A percentile compares a stretch with the other conserved stretches of the same genome.
Evolutionary conservation across 2,113 vertebrate species (phyloP).

Genomic region (Cathartes aura): DNA sequence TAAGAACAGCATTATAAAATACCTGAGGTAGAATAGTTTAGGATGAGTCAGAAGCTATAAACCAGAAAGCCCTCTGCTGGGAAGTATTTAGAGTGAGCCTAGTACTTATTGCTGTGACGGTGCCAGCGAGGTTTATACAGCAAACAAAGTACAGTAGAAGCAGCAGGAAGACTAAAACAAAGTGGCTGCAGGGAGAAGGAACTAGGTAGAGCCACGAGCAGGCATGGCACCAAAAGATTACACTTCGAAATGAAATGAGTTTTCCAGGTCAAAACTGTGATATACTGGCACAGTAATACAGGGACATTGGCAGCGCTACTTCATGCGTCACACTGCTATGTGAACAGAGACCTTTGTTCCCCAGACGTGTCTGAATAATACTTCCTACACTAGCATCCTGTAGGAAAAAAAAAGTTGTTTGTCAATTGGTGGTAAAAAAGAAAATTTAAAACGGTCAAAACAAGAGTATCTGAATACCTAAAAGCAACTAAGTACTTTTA

Average conservation of each 20-base stretch:
- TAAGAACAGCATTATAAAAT: not conserved
- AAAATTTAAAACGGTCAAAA: not conserved
- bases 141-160: not conserved
- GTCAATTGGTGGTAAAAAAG: not conserved
- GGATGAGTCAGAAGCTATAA: not conserved
- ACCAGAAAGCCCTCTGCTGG: not conserved
- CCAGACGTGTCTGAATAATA: not conserved
- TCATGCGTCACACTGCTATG: not conserved
- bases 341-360: not conserved
- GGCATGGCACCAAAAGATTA: not conserved
- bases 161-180: not conserved
- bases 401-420: not conserved
- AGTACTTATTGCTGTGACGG: not conserved
- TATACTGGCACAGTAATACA: not conserved
- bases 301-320: fast-evolving
- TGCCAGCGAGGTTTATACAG: not conserved
- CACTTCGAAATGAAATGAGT: not conserved
- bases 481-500: not conserved
- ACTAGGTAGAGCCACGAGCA: not conserved
- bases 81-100: not conserved
- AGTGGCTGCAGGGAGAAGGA: not conserved
- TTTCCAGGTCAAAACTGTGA: not conserved
- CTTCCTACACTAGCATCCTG: not conserved
- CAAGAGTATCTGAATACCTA: not conserved
- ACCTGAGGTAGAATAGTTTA: not conserved